These are phyloP conservation scores for Parnassius smintheus DNA, from an alignment of 2,888 invertebrate species.

Conservation along the genomic window DNA sequence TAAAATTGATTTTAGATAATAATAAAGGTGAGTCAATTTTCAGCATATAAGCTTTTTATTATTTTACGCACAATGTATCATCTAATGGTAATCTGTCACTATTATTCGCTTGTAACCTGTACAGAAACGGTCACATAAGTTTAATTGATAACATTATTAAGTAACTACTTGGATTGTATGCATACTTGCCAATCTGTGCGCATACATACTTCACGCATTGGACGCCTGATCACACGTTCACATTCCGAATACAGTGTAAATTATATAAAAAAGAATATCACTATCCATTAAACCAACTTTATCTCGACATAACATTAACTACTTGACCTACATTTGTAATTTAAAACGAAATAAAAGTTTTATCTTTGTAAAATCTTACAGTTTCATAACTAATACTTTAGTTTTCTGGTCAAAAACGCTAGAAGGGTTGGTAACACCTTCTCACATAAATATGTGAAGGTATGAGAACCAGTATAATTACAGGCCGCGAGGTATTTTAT, in stretches of 20 bases:
- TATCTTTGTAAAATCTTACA: conserved; percentile 1
- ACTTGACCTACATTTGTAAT: conserved; percentile 29
- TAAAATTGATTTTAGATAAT: no score
- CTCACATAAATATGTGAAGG: no score
- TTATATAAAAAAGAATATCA: conserved; percentile 37
- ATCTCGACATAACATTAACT: conserved; percentile 34
- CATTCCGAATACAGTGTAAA: conserved; percentile 63
- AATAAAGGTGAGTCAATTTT: no score
- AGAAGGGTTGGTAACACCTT: no score
- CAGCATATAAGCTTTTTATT: no score
- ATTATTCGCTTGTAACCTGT: conserved; percentile 38
- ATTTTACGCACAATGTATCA: no score
- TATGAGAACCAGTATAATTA: no score
- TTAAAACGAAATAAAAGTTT: conserved; percentile 21
- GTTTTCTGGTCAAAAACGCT: no score
- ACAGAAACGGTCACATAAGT: conserved; percentile 41
- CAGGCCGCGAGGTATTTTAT: no score
- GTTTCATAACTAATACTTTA: no score
- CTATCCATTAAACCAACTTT: conserved; percentile 33
- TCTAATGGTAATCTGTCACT: conserved; percentile 17
- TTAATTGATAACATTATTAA: conserved; percentile 46
- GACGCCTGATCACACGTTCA: conserved; percentile 66
- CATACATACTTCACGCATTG: conserved; percentile 56
- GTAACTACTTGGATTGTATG: conserved; percentile 55
- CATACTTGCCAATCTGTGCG: conserved; percentile 30